Conservation (phyloP, 2,888 invertebrate genomes). For the Amphimallon solstitiale region DNA sequence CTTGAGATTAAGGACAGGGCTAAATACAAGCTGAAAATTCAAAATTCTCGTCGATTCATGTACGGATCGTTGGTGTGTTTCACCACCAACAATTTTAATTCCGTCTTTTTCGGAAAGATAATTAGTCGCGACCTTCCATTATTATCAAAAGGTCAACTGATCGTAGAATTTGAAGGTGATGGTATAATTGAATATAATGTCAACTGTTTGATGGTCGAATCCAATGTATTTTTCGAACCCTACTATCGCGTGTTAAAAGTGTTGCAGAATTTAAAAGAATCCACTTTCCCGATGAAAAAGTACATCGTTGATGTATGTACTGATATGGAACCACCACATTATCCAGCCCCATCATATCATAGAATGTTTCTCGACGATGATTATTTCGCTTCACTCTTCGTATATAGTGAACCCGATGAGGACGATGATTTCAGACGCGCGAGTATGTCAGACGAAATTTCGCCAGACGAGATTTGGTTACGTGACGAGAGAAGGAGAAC, state of each 20-base stretch:
- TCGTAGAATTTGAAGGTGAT: conserved; percentile 63
- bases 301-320: conserved; percentile 68
- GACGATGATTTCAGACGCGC: too few species aligned
- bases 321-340: conserved; percentile 42
- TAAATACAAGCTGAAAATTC: conserved; percentile 60
- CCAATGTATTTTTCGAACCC: conserved; percentile 82
- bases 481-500: not conserved
- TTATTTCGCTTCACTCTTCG: too few species aligned
- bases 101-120: conserved; percentile 76
- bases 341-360: conserved; percentile 18
- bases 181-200: conserved; percentile 39
- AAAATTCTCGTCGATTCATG: conserved; percentile 70
- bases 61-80: conserved; percentile 79
- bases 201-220: conserved; percentile 75
- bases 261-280: conserved; percentile 68
- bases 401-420: too few species aligned
- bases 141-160: conserved; percentile 66
- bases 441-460: too few species aligned
- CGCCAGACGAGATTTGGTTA: too few species aligned
- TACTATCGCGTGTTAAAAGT: conserved; percentile 79
- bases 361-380: not conserved
- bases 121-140: conserved; percentile 66
- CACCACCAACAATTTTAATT: conserved; percentile 74
- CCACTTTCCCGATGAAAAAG: conserved; percentile 73
- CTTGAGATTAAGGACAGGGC: conserved; percentile 29